Percentiles rank a stretch among this genome's conserved stretches.
Conservation (phyloP, 1,140 invertebrate species). For the Paramacrobiotus metropolitanus region DNA sequence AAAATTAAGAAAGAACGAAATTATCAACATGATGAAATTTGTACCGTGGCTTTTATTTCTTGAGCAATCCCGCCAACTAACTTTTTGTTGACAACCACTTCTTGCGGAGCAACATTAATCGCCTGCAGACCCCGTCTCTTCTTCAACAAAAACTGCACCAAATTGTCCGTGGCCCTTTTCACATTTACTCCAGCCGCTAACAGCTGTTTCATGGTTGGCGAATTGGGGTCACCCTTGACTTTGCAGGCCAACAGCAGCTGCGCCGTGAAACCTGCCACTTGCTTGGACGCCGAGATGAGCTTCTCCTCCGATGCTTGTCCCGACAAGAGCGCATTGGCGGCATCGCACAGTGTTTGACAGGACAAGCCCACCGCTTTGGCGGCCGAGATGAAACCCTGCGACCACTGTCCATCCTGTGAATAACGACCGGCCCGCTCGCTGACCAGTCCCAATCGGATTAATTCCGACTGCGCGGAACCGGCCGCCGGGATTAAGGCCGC, state of each 20-base stretch:
- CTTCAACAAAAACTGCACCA: constrained; percentile 35
- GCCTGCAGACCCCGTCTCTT: background rate
- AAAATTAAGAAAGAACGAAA: background rate
- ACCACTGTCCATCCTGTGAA: constrained; percentile 94
- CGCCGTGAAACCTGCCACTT: constrained; percentile 82
- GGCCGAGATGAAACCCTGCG: background rate
- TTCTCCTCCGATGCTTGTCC: constrained; percentile 82
- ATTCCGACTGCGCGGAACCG: constrained; percentile 73
- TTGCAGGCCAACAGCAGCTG: constrained; percentile 91
- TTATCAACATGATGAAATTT: background rate
- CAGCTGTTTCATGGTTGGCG: constrained; percentile 68
- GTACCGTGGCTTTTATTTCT: constrained; percentile 46
- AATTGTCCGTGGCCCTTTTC: constrained; percentile 84
- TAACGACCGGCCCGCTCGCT: constrained; percentile 31
- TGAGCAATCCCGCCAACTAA: constrained; percentile 39
- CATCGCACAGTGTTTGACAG: constrained; percentile 85
- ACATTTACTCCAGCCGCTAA: constrained; percentile 72
- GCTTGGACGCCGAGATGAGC: constrained; percentile 83
- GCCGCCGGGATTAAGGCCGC: constrained; percentile 86
- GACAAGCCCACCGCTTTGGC: background rate
- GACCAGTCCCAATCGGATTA: constrained; percentile 50
- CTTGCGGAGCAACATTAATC: background rate
- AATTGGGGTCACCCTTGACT: constrained; percentile 86
- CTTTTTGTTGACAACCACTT: background rate
- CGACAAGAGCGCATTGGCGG: constrained; percentile 84